These are phyloP conservation scores for Idaea dimidiata DNA, from an alignment of 2,888 invertebrate species.

Conservation along the genomic window DNA sequence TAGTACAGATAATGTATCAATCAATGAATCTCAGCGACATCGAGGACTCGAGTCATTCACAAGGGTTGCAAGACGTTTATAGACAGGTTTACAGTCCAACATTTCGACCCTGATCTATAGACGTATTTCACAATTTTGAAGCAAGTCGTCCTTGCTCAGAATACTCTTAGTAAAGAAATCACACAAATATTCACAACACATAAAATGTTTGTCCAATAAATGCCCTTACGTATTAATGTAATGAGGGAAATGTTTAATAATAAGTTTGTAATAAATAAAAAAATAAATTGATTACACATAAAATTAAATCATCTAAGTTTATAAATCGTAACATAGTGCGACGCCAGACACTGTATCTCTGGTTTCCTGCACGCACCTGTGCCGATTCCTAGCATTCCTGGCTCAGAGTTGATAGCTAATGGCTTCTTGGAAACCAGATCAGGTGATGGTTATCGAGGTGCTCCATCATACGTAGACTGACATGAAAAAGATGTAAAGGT, in stretches of 20 bases:
- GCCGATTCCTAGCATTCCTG: conserved; percentile 1
- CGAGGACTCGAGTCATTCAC: not conserved
- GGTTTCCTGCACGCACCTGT: not conserved
- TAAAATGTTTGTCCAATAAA: too few relatives aligned
- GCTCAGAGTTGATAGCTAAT: conserved; percentile 18
- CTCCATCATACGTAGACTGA: not conserved
- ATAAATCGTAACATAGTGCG: not conserved
- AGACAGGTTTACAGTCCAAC: not conserved
- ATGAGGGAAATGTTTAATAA: too few relatives aligned
- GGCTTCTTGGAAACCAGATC: conserved; percentile 23
- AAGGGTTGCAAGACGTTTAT: not conserved
- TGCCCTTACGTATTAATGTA: too few relatives aligned
- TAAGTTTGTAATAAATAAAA: too few relatives aligned
- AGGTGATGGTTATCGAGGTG: not conserved
- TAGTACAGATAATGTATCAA: too few relatives aligned
- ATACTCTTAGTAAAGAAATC: not conserved
- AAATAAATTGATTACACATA: too few relatives aligned
- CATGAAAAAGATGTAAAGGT: not conserved
- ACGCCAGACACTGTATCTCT: not conserved
- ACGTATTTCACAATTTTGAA: not conserved
- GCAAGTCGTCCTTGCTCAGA: not conserved
- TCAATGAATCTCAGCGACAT: too few relatives aligned
- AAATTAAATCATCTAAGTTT: not conserved
- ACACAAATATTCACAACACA: not conserved
- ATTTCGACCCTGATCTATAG: not conserved